Evolutionary conservation across 2,113 vertebrate species (phyloP), one percentile per base, ranked within the genome.

Genomic region (Scopus umbretta): DNA sequence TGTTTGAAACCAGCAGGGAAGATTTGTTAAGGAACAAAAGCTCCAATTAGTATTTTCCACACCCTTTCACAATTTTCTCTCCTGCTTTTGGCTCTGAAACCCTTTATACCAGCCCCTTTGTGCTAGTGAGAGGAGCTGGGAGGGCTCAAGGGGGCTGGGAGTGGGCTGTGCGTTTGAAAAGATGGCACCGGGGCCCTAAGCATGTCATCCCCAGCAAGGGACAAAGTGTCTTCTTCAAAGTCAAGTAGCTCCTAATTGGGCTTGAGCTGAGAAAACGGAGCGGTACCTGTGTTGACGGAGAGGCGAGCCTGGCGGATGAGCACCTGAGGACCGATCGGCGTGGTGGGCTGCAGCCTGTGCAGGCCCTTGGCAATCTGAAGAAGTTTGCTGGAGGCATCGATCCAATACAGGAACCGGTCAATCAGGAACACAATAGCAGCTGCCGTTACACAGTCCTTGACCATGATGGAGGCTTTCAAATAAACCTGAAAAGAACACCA

Each of bases 381-480:
- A 21, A 99, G 98, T 17, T 96, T 65, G 26, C 93, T 96, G 14
- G 99, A 99, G 49, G 98, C 97, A 56, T 99, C 99, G 0, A 98
- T 97, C 98, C 99, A 99, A 38, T 99, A 99, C 8, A 99, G 97
- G 92, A 99, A 99, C 11, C 99, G 98, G 95, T 99, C 99, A 4
- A 98, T 89, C 90, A 99, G 94, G 96, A 99, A 99, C 67, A 99
- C 95, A 27, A 98, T 90, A 2, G 99, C 98, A 4, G 98, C 74
- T 0, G 99, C 99, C 0, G 96, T 94, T 11, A 36, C 4, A 0
- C 97, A 97, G 95, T 99, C 98, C 76, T 81, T 86, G 36, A 96
- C 98, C 47, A 59, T 13, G 94, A 99, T 98, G 96, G 98, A 98
- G 16, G 98, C 98, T 94, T 98, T 98, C 70, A 99, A 89, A 80